Base-by-base conservation (phyloP, 1,140 invertebrate genomes). In the Megalonaias nervosa region DNA sequence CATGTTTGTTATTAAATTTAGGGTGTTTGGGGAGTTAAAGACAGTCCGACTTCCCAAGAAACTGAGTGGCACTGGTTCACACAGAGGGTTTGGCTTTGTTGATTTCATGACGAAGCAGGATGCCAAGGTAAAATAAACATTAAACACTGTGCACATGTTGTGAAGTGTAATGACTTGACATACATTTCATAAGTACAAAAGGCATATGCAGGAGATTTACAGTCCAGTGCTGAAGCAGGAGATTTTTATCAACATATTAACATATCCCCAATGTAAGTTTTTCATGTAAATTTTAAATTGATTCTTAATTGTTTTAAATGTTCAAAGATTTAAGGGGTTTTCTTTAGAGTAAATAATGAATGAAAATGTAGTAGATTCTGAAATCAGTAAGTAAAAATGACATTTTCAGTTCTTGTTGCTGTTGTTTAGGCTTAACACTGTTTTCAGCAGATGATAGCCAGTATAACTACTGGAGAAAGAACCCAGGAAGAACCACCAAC, bases 31-130 rank as follows among this genome's bases (percentile, higher is more conserved):
- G 13, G 95, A 98, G 90, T 91, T 99, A 21, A 98, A 97, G 91
- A 94, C 94, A 58, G 93, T 99, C 21, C 93, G 98, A 79, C 91
- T 99, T 78, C 98, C 98, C 0, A 96, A 95, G 86, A 99, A 99
- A 92, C 91, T 97, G 83, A 83, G 85, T 26, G 90, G 89, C 11
- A 93, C 93, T 48, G 95, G 95, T 13, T 92, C 93, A 74, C 98
- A 99, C 91, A 93, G 98, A 87, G 99, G 98, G 73, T 99, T 99
- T 91, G 97, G 94, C 61, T 99, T 99, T 91, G 95, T 99, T 17
- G 98, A 99, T 87, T 99, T 94, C 91, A 91, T 94, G 64, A 95
- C 94, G 0, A 95, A 95, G 87, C 93, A 94, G 80, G 97, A 99
- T 92, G 98, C 98, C 0, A 98, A 98, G 93, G 96, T 97, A 92